Evolutionary conservation across 2,797 vertebrate genomes (phyloP).

Genomic region (Hoplostethus atlanticus): DNA sequence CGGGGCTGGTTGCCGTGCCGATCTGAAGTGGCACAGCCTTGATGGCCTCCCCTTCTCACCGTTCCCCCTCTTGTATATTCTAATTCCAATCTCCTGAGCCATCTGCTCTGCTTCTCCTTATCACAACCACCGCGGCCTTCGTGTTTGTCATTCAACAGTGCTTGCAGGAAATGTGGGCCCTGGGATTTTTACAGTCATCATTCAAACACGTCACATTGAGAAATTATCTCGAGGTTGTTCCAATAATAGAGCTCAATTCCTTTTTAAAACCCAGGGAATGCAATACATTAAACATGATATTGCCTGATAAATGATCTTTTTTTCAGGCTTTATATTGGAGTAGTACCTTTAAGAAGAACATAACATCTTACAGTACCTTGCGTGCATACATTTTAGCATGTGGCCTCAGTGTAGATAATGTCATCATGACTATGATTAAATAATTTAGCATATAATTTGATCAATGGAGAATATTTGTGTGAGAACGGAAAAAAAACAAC

Average conservation of each 20-base stretch:
- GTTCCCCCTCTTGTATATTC: conserved; percentile 78
- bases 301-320: conserved; percentile 1
- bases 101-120: conserved; percentile 72
- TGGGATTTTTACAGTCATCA: conserved; percentile 22
- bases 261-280: neutral
- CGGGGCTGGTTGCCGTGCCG: conserved; percentile 81
- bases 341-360: neutral
- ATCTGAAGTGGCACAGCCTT: conserved; percentile 81
- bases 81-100: conserved; percentile 76
- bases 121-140: conserved; percentile 46
- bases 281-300: neutral
- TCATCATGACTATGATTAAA: conserved; percentile 6
- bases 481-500: neutral
- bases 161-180: conserved; percentile 31
- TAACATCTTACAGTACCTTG: neutral
- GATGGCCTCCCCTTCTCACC: conserved; percentile 75
- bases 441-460: conserved; percentile 1
- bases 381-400: neutral
- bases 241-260: conserved; percentile 10
- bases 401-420: conserved; percentile 5
- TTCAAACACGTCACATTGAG: conserved; percentile 38
- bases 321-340: neutral
- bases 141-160: conserved; percentile 63
- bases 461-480: neutral
- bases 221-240: conserved; percentile 1